Evolutionary conservation across 2,113 vertebrate genomes (phyloP).

Genomic region (Chaetodon trifascialis): DNA sequence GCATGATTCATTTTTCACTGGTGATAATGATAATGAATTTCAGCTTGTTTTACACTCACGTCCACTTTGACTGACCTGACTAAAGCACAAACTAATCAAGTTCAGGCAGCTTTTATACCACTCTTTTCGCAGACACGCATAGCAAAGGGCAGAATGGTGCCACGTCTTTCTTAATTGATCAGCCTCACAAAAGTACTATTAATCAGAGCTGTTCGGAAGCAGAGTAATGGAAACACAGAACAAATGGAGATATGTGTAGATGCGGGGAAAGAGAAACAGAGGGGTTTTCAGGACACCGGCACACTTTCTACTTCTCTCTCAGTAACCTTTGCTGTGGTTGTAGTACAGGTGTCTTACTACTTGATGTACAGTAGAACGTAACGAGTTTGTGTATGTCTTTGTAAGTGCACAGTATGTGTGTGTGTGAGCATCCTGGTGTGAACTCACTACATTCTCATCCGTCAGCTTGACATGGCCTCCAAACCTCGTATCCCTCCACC

Average conservation of each 20-base stretch:
- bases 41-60: not conserved
- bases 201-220: conserved; percentile 28
- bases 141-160: not conserved
- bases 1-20: conserved; percentile 10
- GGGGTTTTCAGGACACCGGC: not conserved
- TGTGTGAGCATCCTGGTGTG: conserved; percentile 51
- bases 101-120: not conserved
- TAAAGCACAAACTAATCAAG: not conserved
- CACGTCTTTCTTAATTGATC: not conserved
- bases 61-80: not conserved
- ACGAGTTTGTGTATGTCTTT: conserved; percentile 38
- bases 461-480: conserved; percentile 73
- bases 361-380: conserved; percentile 25
- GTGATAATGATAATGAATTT: conserved; percentile 4
- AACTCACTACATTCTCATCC: conserved; percentile 63
- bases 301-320: conserved; percentile 8
- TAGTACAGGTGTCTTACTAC: not conserved
- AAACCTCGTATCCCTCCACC: conserved; percentile 45
- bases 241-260: not conserved
- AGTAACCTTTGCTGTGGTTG: conserved; percentile 47
- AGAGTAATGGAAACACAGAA: conserved; percentile 15
- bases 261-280: not conserved
- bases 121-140: not conserved
- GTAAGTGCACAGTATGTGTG: conserved; percentile 13
- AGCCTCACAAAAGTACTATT: conserved; percentile 21